Conservation (phyloP, 2,797 vertebrate genomes). For the Catamblyrhynchus diadema region DNA sequence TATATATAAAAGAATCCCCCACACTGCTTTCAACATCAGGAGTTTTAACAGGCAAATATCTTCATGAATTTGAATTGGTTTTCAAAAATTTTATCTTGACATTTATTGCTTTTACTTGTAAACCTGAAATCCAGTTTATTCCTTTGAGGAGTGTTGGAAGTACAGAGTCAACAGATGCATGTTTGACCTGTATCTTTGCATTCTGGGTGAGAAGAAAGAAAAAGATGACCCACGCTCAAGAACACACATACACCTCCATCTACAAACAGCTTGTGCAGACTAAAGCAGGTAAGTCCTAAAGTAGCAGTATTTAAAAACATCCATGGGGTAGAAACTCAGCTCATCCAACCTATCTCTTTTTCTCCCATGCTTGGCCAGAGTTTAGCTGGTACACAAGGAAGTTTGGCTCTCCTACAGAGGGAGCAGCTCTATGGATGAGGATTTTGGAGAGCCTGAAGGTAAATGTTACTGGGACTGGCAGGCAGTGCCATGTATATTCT, state of each 20-base stretch:
- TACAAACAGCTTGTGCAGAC: conserved; percentile 32
- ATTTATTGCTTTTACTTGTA: conserved; percentile 61
- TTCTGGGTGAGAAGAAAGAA: conserved; percentile 34
- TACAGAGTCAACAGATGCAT: not conserved
- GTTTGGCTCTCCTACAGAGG: not conserved
- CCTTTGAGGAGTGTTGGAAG: conserved; percentile 8
- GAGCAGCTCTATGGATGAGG: not conserved
- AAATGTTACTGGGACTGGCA: not conserved
- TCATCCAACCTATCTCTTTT: not conserved
- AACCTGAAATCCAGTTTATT: conserved; percentile 59
- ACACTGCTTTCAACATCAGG: not conserved
- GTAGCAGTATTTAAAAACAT: conserved; percentile 11
- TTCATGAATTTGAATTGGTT: conserved; percentile 44
- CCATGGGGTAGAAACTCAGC: not conserved
- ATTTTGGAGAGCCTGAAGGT: not conserved
- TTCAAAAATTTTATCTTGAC: conserved; percentile 12
- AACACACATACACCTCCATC: conserved; percentile 14
- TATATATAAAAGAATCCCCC: conserved; percentile 38
- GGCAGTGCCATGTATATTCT: not conserved
- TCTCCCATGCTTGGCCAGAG: not conserved
- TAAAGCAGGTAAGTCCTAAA: conserved; percentile 20
- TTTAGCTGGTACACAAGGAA: not conserved
- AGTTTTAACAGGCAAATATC: conserved; percentile 1
- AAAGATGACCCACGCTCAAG: not conserved
- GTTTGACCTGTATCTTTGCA: conserved; percentile 16